phyloP scores from a whole-genome alignment of 2,888 invertebrate genomes.

The Anoplius nigerrimus region DNA sequence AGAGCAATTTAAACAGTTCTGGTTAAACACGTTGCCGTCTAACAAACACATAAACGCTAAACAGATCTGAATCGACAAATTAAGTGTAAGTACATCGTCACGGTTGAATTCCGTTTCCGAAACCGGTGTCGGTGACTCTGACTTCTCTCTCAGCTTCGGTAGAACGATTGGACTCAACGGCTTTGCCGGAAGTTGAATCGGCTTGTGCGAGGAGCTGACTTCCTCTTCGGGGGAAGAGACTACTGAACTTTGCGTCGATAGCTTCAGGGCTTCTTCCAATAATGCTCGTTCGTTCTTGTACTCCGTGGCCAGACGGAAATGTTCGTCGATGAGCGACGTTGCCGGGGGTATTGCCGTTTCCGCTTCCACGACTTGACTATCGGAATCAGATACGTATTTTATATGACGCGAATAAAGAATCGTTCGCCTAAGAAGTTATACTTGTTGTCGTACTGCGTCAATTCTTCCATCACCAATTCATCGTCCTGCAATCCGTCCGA shows the following conservation, averaged over 20 bases:
- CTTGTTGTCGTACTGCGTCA: conserved; percentile 76
- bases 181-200: conserved; percentile 68
- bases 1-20: background rate
- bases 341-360: conserved; percentile 33
- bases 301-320: conserved; percentile 68
- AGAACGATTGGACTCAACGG: background rate
- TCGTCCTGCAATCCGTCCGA: conserved; percentile 75
- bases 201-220: conserved; percentile 65
- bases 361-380: conserved; percentile 40
- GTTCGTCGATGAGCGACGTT: conserved; percentile 61
- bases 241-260: conserved; percentile 45
- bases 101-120: conserved; percentile 52
- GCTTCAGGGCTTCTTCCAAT: conserved; percentile 67
- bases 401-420: too few species aligned
- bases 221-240: conserved; percentile 19
- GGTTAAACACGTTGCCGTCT: background rate
- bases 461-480: conserved; percentile 78
- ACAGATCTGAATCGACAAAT: background rate
- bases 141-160: conserved; percentile 3
- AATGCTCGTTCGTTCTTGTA: conserved; percentile 70
- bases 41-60: background rate
- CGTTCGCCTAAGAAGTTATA: too few species aligned
- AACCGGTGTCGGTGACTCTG: conserved; percentile 36
- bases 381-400: conserved; percentile 28
- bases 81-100: background rate